These are phyloP conservation scores for Bombus confusus DNA, from an alignment of 1,140 invertebrate species.

Conservation along the genomic window DNA sequence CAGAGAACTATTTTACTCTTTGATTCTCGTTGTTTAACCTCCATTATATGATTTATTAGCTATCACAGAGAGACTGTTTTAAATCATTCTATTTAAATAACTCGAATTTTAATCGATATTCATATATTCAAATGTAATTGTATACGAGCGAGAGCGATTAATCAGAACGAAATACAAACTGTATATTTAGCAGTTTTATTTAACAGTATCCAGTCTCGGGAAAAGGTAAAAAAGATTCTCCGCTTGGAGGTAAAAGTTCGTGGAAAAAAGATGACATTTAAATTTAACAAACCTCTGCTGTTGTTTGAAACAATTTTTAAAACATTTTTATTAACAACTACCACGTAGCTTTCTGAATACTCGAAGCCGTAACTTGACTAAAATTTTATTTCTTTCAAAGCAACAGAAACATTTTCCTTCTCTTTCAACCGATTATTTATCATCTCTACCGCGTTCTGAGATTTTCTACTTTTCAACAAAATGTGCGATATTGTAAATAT, in stretches of 20 bases:
- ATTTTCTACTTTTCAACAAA: neutral
- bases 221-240: neutral
- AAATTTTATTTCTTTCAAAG: neutral
- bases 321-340: too few species aligned
- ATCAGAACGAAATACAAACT: neutral
- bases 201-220: neutral
- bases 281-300: too few species aligned
- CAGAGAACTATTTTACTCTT: neutral
- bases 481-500: neutral
- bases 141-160: neutral
- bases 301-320: neutral
- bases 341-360: too few species aligned
- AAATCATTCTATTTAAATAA: neutral
- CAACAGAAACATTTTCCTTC: neutral
- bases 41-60: neutral
- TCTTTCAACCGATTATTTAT: neutral
- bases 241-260: neutral
- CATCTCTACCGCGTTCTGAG: neutral
- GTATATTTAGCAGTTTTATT: neutral
- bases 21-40: neutral
- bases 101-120: neutral
- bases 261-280: neutral
- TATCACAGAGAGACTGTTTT: neutral
- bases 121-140: neutral
- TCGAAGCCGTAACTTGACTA: too few species aligned